Percentiles rank a stretch among this genome's conserved stretches.
phyloP scores from a whole-genome alignment of 2,888 invertebrate species.

The Mythimna impura region DNA sequence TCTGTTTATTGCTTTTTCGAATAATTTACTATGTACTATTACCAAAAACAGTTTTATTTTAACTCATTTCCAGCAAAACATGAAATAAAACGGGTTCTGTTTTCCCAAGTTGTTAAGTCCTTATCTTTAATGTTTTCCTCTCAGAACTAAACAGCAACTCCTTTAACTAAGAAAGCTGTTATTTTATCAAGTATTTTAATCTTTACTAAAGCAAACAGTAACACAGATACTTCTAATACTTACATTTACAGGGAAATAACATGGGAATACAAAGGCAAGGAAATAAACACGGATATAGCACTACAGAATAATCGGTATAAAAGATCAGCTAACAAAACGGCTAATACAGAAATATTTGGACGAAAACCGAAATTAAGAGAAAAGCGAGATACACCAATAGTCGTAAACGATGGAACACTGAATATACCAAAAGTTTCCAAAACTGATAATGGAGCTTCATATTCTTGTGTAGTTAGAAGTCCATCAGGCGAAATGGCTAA shows the following conservation, averaged over 20 bases:
- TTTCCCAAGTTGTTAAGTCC: neutral
- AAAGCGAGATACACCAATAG: constrained; percentile 77
- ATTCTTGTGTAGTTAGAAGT: constrained; percentile 94
- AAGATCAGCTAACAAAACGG: constrained; percentile 77
- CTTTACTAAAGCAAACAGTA: constrained; percentile 8
- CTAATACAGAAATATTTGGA: constrained; percentile 86
- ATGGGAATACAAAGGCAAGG: constrained; percentile 88
- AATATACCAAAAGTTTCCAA: constrained; percentile 91
- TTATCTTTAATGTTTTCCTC: constrained; percentile 12
- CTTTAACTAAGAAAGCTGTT: constrained; percentile 15
- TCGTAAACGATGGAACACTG: constrained; percentile 88
- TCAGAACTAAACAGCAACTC: constrained; percentile 13
- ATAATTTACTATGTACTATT: neutral
- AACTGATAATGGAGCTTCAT: constrained; percentile 93
- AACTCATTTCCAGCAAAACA: neutral
- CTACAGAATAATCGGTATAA: constrained; percentile 79
- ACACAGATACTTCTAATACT: constrained; percentile 27
- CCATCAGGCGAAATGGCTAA: constrained; percentile 94
- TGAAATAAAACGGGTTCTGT: neutral
- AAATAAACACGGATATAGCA: constrained; percentile 78
- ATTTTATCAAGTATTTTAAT: constrained; percentile 34
- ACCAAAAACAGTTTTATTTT: neutral
- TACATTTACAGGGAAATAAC: constrained; percentile 83
- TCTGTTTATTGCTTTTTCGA: neutral
- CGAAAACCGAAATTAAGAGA: constrained; percentile 87